Percentiles rank a stretch among this genome's conserved stretches.
phyloP scores from a whole-genome alignment of 1,140 invertebrate species.

The Drosophila carrolli region DNA sequence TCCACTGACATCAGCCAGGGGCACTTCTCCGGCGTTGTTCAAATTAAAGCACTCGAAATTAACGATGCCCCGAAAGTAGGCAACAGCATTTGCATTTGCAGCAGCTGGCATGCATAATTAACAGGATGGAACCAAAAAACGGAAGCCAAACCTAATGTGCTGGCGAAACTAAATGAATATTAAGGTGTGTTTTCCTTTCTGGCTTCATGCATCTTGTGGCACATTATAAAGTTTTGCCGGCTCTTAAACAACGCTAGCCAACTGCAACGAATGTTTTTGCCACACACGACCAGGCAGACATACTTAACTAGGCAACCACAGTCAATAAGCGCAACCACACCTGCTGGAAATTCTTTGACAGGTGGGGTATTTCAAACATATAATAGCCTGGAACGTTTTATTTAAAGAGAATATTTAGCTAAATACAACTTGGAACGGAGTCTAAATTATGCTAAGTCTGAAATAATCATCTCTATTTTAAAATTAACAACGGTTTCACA shows the following conservation, averaged over 20 bases:
- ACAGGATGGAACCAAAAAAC: conserved; percentile 49
- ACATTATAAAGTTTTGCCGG: conserved; percentile 76
- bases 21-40: conserved; percentile 51
- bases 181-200: conserved; percentile 18
- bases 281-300: conserved; percentile 18
- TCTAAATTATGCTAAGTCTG: no score
- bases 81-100: conserved; percentile 41
- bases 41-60: conserved; percentile 74
- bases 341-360: conserved; percentile 38
- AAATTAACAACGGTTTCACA: no score
- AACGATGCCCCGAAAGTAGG: conserved; percentile 66
- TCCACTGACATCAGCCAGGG: conserved; percentile 24
- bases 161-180: conserved; percentile 67
- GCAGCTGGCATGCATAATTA: conserved; percentile 68
- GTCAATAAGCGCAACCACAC: conserved; percentile 22
- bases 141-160: conserved; percentile 59
- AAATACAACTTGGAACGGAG: no score
- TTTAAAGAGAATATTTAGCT: no score
- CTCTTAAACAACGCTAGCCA: conserved; percentile 57
- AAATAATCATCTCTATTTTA: no score
- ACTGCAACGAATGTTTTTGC: conserved; percentile 10
- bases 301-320: conserved; percentile 9
- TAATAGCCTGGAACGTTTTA: no score
- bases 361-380: neutral
- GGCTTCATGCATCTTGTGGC: conserved; percentile 56